Conservation (phyloP, 2,797 vertebrate species). For the Oreonectes daqikongensis region DNA sequence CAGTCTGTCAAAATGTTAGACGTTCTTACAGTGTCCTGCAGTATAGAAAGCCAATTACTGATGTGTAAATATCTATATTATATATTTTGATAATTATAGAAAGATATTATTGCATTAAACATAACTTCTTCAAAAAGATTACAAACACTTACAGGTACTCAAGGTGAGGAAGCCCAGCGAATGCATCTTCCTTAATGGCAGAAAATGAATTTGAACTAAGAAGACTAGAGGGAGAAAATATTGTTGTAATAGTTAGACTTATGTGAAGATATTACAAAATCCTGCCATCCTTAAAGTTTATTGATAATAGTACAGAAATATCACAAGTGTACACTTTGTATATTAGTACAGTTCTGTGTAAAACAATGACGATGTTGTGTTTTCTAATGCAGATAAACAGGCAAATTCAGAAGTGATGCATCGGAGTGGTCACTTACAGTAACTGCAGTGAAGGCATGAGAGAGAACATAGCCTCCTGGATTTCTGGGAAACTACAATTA, state of each 20-base stretch:
- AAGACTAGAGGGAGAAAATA: constrained; percentile 74
- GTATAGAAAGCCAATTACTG: too few relatives aligned
- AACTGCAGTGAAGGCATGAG: constrained; percentile 95
- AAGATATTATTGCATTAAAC: neutral
- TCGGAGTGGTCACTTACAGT: constrained; percentile 82
- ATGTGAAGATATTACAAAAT: neutral
- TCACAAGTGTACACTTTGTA: neutral
- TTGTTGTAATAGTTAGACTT: constrained; percentile 5
- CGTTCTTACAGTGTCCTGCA: too few relatives aligned
- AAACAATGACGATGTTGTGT: neutral
- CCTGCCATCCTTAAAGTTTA: neutral
- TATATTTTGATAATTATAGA: neutral
- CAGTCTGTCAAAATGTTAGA: too few relatives aligned
- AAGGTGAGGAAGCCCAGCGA: constrained; percentile 92
- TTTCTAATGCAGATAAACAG: constrained; percentile 15
- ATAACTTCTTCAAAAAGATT: neutral
- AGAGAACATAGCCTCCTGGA: constrained; percentile 94
- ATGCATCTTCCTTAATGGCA: constrained; percentile 91
- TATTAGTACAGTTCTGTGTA: neutral
- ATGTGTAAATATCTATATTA: too few relatives aligned
- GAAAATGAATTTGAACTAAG: constrained; percentile 95
- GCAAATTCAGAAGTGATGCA: constrained; percentile 19
- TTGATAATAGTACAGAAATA: neutral
- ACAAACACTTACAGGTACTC: constrained; percentile 92
- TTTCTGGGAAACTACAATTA: constrained; percentile 91